Percentiles rank a stretch among this genome's conserved stretches.
phyloP scores from a whole-genome alignment of 2,888 invertebrate species.

The Apamea monoglypha region DNA sequence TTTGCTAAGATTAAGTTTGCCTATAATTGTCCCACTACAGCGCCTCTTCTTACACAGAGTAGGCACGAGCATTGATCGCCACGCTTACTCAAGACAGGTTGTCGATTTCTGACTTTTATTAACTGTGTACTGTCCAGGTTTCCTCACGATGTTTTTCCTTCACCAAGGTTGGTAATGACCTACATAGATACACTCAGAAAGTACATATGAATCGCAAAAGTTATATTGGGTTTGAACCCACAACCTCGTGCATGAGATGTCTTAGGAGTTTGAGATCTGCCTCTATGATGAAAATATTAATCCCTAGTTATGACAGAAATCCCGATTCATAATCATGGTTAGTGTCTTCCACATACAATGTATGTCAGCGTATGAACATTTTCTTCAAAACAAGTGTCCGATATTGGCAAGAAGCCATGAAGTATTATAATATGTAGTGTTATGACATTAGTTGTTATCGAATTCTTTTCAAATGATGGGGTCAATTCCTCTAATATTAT shows the following conservation, averaged over 20 bases:
- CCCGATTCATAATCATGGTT: too few species aligned
- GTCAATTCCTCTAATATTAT: neutral
- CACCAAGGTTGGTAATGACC: too few species aligned
- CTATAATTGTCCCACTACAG: neutral
- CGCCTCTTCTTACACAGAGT: neutral
- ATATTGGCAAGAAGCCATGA: constrained; percentile 10
- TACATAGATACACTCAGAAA: neutral
- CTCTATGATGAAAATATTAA: neutral
- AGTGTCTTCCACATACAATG: neutral
- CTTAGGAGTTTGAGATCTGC: neutral
- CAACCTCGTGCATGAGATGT: neutral
- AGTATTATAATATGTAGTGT: neutral
- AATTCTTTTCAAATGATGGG: neutral
- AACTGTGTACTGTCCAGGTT: neutral
- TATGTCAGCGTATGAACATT: neutral
- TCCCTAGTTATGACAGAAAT: neutral
- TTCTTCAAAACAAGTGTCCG: neutral
- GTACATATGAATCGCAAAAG: neutral
- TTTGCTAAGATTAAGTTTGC: neutral
- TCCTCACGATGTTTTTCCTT: neutral
- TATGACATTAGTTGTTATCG: neutral
- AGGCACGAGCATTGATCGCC: neutral
- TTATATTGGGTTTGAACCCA: neutral
- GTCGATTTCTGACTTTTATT: neutral
- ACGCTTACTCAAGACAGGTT: neutral